These are phyloP conservation scores for Diglossa cyanea DNA, from an alignment of 2,797 vertebrate species.

Conservation along the genomic window DNA sequence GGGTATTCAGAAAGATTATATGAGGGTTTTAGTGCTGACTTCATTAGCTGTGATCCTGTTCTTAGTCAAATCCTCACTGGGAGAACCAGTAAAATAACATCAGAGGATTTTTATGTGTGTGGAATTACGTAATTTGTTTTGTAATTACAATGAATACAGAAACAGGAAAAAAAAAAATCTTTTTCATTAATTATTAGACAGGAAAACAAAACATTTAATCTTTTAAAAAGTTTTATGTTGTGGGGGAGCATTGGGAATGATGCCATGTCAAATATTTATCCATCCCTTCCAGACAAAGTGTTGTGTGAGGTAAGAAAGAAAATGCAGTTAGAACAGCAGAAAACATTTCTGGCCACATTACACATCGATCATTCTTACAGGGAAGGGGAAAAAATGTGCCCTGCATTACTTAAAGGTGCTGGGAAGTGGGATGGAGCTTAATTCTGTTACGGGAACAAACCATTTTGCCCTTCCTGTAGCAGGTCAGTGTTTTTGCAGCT, in stretches of 20 bases:
- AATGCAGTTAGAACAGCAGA: conserved; percentile 44
- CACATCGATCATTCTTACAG: conserved; percentile 56
- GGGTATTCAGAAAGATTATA: conserved; percentile 5
- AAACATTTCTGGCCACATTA: conserved; percentile 50
- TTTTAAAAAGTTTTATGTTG: conserved; percentile 7
- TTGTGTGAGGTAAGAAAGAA: conserved; percentile 70
- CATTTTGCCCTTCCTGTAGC: conserved; percentile 41
- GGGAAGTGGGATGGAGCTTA: conserved; percentile 46
- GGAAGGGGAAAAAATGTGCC: conserved; percentile 21
- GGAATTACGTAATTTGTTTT: conserved; percentile 10
- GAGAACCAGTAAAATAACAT: background rate
- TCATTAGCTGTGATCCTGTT: conserved; percentile 19
- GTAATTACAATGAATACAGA: background rate
- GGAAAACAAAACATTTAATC: conserved; percentile 8
- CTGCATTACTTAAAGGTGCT: conserved; percentile 61
- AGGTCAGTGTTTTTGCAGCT: conserved; percentile 45
- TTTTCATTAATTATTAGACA: background rate
- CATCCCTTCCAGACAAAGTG: conserved; percentile 42
- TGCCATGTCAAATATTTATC: conserved; percentile 73
- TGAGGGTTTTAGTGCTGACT: conserved; percentile 23
- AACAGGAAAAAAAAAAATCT: accelerated
- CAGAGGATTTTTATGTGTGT: background rate
- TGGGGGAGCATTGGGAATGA: conserved; percentile 28
- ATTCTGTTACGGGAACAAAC: conserved; percentile 61
- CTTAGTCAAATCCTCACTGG: background rate